Evolutionary conservation across 2,888 invertebrate genomes (phyloP).

Genomic region (Galerucella nymphaeae): DNA sequence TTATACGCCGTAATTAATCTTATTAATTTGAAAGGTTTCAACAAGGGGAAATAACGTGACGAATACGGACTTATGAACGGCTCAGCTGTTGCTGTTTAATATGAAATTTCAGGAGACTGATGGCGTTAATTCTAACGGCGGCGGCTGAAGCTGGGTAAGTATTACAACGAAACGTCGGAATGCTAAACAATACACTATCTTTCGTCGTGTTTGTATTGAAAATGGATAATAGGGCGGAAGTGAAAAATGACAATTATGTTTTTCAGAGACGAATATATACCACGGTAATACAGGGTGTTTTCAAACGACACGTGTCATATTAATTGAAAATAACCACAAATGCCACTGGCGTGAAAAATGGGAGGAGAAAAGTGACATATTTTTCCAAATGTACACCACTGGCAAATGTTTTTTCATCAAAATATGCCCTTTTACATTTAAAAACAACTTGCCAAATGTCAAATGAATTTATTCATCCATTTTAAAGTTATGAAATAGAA

Average conservation of each 20-base stretch:
- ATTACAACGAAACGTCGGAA: constrained; percentile 11
- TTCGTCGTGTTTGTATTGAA: constrained; percentile 13
- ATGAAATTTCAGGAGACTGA: constrained; percentile 34
- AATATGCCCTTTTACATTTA: too few relatives aligned
- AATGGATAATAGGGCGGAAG: constrained; percentile 5
- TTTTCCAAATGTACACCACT: too few relatives aligned
- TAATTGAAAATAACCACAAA: too few relatives aligned
- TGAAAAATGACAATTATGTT: constrained; percentile 15
- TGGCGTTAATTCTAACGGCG: constrained; percentile 16
- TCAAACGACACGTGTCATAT: too few relatives aligned
- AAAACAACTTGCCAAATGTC: too few relatives aligned
- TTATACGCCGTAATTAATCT: constrained; percentile 46
- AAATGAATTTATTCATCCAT: too few relatives aligned
- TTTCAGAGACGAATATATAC: not conserved
- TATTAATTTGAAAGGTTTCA: constrained; percentile 47
- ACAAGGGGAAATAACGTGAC: constrained; percentile 42
- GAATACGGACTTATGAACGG: constrained; percentile 34
- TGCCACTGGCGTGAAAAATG: too few relatives aligned
- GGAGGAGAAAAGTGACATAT: too few relatives aligned
- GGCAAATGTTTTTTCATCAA: too few relatives aligned
- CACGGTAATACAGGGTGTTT: too few relatives aligned
- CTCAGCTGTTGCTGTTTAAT: constrained; percentile 44
- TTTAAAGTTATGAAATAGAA: too few relatives aligned
- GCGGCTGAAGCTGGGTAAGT: constrained; percentile 12
- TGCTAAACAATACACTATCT: constrained; percentile 3